Evolutionary conservation across 1,140 invertebrate species (phyloP).

Genomic region (Polypedilum pembai): DNA sequence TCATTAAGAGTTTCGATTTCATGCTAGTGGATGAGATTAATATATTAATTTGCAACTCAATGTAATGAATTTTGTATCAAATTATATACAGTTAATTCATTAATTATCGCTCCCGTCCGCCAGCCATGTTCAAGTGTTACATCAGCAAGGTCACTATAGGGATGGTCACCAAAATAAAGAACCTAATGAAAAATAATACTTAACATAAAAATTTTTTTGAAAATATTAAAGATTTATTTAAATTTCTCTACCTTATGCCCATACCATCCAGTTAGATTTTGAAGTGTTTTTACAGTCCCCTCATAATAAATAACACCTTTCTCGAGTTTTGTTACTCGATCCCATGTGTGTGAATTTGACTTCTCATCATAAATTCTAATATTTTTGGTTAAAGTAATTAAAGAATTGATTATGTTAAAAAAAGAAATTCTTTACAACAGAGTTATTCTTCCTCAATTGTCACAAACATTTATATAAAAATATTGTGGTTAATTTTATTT

Average conservation of each 20-base stretch:
- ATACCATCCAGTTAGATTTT: conserved; percentile 86
- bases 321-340: conserved; percentile 76
- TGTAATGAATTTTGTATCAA: not conserved
- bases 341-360: conserved; percentile 78
- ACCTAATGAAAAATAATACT: conserved; percentile 39
- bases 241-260: conserved; percentile 61
- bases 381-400: too few species aligned
- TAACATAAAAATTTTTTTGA: too few species aligned
- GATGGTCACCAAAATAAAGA: conserved; percentile 95
- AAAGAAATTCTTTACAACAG: too few species aligned
- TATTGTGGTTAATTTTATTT: too few species aligned
- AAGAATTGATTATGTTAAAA: too few species aligned
- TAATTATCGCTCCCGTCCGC: conserved; percentile 96
- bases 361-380: conserved; percentile 70
- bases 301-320: conserved; percentile 80
- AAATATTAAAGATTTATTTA: too few species aligned
- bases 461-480: too few species aligned
- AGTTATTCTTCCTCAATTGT: too few species aligned
- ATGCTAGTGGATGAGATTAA: conserved; percentile 54
- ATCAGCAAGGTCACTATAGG: conserved; percentile 94
- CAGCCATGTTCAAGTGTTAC: conserved; percentile 93
- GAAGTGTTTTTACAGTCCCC: conserved; percentile 87
- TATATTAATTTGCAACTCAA: not conserved
- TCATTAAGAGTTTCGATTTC: conserved; percentile 87
- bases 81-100: conserved; percentile 68